These are phyloP conservation scores for Zaprionus tsacasi DNA, from an alignment of 1,140 invertebrate species.

Conservation along the genomic window DNA sequence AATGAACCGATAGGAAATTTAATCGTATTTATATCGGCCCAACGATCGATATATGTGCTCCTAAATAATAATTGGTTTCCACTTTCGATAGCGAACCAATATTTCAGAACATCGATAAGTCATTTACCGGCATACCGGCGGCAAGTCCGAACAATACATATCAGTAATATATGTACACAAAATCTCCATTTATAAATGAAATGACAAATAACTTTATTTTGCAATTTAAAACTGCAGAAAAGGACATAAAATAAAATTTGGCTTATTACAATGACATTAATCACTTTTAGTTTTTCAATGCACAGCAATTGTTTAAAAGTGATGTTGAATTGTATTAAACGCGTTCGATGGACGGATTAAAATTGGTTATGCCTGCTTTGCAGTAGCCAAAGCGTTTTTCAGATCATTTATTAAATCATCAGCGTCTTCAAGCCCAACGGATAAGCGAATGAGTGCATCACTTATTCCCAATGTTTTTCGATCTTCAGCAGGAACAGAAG, in stretches of 20 bases:
- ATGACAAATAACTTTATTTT: background rate
- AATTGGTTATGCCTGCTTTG: conserved; percentile 51
- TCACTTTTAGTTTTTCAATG: background rate
- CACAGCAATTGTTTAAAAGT: background rate
- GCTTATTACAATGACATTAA: background rate
- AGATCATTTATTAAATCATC: conserved; percentile 96
- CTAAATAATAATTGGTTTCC: background rate
- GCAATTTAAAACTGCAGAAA: background rate
- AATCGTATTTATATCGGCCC: background rate
- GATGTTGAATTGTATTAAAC: background rate
- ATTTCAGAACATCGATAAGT: background rate
- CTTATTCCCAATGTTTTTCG: conserved; percentile 92
- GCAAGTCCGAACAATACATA: background rate
- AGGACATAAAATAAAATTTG: background rate
- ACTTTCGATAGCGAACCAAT: background rate
- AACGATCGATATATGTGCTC: background rate
- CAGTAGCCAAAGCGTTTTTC: conserved; percentile 89
- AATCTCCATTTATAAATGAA: background rate
- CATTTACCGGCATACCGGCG: background rate
- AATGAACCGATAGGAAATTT: background rate
- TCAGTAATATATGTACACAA: background rate
- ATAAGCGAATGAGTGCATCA: conserved; percentile 94
- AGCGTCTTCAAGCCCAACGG: conserved; percentile 95
- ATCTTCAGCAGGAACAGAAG: conserved; percentile 90
- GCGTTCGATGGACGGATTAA: background rate